A percentile compares a stretch with the other conserved stretches of the same genome.
Conservation (phyloP, 1,140 invertebrate species). For the Maniola jurtina region DNA sequence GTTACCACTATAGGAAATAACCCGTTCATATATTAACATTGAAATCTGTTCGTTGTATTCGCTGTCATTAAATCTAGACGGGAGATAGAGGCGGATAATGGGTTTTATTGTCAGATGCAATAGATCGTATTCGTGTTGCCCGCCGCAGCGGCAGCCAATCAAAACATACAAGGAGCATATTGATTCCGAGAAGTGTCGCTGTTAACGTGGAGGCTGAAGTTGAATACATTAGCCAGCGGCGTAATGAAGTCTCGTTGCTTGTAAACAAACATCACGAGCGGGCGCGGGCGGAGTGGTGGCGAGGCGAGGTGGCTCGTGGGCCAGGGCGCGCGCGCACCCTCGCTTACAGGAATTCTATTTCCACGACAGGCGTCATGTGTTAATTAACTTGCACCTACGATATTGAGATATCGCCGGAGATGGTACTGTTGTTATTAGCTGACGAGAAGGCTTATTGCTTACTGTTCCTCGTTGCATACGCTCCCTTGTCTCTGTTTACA, state of each 20-base stretch:
- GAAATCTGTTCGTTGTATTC: conserved; percentile 77
- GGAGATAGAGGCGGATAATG: conserved; percentile 42
- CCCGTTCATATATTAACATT: conserved; percentile 73
- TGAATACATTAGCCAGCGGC: conserved; percentile 78
- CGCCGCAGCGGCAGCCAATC: conserved; percentile 58
- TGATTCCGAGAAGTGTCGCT: conserved; percentile 79
- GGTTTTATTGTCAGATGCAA: conserved; percentile 49
- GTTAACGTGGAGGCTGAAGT: conserved; percentile 77
- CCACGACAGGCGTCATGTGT: conserved; percentile 75
- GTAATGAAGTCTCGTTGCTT: conserved; percentile 78
- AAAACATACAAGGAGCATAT: conserved; percentile 79
- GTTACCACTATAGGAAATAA: conserved; percentile 77
- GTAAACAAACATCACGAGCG: conserved; percentile 71
- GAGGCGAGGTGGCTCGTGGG: conserved; percentile 19
- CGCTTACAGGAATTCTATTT: conserved; percentile 77
- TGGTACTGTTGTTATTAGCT: conserved; percentile 76
- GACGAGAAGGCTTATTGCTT: conserved; percentile 72
- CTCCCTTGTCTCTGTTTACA: conserved; percentile 36
- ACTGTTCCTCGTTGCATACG: conserved; percentile 49
- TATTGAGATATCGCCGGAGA: conserved; percentile 76
- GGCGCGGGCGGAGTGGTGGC: conserved; percentile 25
- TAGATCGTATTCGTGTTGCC: conserved; percentile 50
- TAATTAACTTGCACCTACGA: conserved; percentile 78
- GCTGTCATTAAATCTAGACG: conserved; percentile 66
- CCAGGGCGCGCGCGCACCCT: conserved; percentile 65